These are phyloP conservation scores for Protomyctophum bolini DNA, from an alignment of 2,113 vertebrate genomes.

Conservation along the genomic window DNA sequence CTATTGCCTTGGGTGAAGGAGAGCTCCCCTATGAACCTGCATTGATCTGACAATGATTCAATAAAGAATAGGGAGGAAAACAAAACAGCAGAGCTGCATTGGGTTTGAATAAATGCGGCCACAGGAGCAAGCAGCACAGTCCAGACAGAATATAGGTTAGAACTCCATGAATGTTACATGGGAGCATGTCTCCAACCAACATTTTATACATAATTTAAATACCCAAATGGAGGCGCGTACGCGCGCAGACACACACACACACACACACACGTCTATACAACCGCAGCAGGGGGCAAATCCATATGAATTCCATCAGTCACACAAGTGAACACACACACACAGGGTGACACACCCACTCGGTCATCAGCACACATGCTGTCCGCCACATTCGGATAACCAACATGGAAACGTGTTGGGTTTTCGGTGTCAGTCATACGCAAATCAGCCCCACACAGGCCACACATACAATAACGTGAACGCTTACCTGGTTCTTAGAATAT, in stretches of 20 bases:
- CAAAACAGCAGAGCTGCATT: background rate
- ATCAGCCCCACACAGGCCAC: no score
- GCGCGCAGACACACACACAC: conserved; percentile 7
- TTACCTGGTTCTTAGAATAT: no score
- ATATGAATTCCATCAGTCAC: background rate
- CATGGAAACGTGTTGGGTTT: background rate
- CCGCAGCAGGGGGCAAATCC: background rate
- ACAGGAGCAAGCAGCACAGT: background rate
- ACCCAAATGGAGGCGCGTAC: background rate
- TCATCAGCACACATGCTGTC: background rate
- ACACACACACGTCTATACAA: background rate
- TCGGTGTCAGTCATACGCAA: no score
- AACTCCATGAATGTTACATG: background rate
- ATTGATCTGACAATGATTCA: no score
- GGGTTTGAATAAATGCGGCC: background rate
- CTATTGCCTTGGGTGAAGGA: no score
- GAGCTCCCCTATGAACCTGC: no score
- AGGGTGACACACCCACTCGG: background rate
- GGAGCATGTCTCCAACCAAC: background rate
- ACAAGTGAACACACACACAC: background rate
- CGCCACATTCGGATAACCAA: background rate
- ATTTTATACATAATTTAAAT: background rate
- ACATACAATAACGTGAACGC: no score
- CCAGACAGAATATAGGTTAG: background rate
- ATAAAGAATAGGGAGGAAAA: background rate